A percentile compares a stretch with the other conserved stretches of the same genome.
Conservation (phyloP, 2,888 invertebrate species). For the Drosophila rellima region DNA sequence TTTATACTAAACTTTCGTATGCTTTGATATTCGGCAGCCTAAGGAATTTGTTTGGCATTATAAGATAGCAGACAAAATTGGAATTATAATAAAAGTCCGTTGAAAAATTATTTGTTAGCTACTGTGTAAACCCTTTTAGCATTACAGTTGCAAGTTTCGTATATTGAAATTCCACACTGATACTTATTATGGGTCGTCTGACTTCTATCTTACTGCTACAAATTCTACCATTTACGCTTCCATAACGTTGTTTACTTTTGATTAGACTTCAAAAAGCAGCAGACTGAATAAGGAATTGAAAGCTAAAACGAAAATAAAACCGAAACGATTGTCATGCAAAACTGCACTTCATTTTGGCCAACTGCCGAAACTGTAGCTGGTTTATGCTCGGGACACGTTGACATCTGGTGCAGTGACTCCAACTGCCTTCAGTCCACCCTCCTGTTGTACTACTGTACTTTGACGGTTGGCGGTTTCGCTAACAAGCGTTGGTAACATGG, state of each 20-base stretch:
- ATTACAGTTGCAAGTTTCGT: neutral
- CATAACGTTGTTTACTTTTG: conserved; percentile 33
- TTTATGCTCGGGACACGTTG: conserved; percentile 48
- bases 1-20: too few species aligned
- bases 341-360: conserved; percentile 45
- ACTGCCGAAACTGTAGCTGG: conserved; percentile 17
- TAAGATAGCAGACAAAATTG: too few species aligned
- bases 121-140: neutral
- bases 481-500: conserved; percentile 74
- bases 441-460: conserved; percentile 42
- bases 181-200: neutral
- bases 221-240: conserved; percentile 13
- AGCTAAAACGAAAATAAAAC: neutral
- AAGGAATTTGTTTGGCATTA: too few species aligned
- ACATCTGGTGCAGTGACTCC: conserved; percentile 43
- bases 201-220: neutral
- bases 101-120: neutral
- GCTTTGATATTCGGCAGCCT: too few species aligned
- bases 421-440: neutral
- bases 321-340: conserved; percentile 70
- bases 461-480: conserved; percentile 67
- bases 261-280: conserved; percentile 37
- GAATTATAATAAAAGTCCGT: too few species aligned
- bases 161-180: neutral
- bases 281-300: conserved; percentile 1